These are phyloP conservation scores for Leptestheria dahalacensis DNA, from an alignment of 1,140 invertebrate genomes.

Conservation along the genomic window DNA sequence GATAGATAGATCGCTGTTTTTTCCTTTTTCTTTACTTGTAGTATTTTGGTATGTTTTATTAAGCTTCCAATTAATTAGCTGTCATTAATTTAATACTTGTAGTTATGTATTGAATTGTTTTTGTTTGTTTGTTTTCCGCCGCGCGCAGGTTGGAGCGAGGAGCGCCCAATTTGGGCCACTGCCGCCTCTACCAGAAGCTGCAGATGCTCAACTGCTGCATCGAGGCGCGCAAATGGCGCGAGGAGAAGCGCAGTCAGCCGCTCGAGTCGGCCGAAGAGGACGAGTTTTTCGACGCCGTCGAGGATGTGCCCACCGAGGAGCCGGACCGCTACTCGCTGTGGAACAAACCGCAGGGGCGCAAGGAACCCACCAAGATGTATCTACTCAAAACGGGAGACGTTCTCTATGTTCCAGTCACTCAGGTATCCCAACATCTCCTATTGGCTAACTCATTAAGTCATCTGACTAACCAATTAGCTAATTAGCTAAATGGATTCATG, in stretches of 20 bases:
- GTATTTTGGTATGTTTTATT: too few species aligned
- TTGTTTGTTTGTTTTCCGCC: slow-evolving; percentile 10
- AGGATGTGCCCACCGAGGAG: slow-evolving; percentile 18
- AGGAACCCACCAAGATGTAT: slow-evolving; percentile 46
- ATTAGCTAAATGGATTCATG: slow-evolving; percentile 6
- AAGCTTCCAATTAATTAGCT: too few species aligned
- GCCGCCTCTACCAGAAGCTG: slow-evolving; percentile 87
- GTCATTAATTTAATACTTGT: too few species aligned
- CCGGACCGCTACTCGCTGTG: slow-evolving; percentile 30
- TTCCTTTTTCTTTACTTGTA: too few species aligned
- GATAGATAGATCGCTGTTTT: too few species aligned
- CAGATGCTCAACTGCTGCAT: slow-evolving; percentile 94
- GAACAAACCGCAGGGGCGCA: slow-evolving; percentile 49
- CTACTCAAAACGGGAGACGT: slow-evolving; percentile 49
- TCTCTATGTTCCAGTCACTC: slow-evolving; percentile 76
- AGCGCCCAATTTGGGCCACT: slow-evolving; percentile 66
- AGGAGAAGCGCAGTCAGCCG: slow-evolving; percentile 35
- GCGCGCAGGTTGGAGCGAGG: slow-evolving; percentile 48
- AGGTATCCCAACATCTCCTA: slow-evolving; percentile 31
- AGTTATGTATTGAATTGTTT: not conserved
- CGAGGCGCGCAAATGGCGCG: slow-evolving; percentile 44
- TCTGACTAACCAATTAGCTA: not conserved
- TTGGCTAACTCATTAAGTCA: not conserved
- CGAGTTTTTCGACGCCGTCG: slow-evolving; percentile 23
- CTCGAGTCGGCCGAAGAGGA: slow-evolving; percentile 26